Evolutionary conservation across 2,797 vertebrate species (phyloP).

Genomic region (Odontamblyopus rebecca): DNA sequence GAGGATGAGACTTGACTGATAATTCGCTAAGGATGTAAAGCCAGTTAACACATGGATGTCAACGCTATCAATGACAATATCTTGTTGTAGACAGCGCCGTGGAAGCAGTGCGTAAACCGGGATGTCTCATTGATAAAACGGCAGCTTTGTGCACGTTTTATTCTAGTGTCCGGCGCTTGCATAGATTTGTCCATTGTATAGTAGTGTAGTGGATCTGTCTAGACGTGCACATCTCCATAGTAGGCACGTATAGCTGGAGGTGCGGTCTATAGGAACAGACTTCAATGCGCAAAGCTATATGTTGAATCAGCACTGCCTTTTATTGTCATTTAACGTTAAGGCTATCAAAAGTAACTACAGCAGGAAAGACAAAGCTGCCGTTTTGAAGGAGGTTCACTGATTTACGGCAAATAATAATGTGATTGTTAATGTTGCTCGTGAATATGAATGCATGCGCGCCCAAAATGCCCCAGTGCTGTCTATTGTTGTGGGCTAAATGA

Average conservation of each 20-base stretch:
- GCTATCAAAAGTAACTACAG: neutral
- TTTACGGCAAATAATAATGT: constrained; percentile 20
- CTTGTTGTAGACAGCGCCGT: neutral
- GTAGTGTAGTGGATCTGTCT: constrained; percentile 13
- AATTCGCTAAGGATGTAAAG: constrained; percentile 15
- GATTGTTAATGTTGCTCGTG: constrained; percentile 28
- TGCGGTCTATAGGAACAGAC: constrained; percentile 14
- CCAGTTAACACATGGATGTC: constrained; percentile 31
- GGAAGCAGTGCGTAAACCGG: constrained; percentile 64
- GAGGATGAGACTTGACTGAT: constrained; percentile 30
- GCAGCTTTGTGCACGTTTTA: constrained; percentile 42
- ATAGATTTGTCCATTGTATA: neutral
- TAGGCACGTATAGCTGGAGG: constrained; percentile 4
- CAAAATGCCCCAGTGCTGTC: constrained; percentile 17
- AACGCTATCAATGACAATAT: constrained; percentile 1
- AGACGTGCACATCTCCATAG: constrained; percentile 17
- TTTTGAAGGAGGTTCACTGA: neutral
- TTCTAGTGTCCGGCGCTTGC: constrained; percentile 24
- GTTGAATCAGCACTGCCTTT: constrained; percentile 43
- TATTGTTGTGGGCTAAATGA: constrained; percentile 55
- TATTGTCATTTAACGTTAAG: neutral
- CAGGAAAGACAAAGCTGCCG: neutral
- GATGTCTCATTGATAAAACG: constrained; percentile 66
- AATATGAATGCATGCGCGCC: constrained; percentile 6
- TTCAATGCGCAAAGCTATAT: constrained; percentile 52